These are phyloP conservation scores for Falco naumanni DNA, from an alignment of 2,797 vertebrate genomes.

Conservation along the genomic window DNA sequence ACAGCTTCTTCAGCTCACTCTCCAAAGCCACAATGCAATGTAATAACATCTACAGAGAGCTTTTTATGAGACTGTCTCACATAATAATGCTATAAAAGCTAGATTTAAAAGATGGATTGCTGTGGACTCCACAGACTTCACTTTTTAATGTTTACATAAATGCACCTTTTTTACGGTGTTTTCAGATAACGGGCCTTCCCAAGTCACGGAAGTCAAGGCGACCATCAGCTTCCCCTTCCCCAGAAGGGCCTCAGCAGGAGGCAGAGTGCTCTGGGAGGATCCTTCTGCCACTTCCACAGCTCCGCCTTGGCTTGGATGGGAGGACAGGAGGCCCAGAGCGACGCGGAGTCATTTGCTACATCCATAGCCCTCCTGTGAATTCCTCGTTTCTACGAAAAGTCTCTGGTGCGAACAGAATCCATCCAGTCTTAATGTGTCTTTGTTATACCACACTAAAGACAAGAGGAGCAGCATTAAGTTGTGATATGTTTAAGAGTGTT, in stretches of 20 bases:
- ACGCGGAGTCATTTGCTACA: background rate
- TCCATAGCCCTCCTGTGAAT: background rate
- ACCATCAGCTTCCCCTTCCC: background rate
- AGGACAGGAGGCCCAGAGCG: background rate
- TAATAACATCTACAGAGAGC: conserved; percentile 77
- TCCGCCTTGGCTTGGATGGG: background rate
- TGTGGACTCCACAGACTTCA: conserved; percentile 65
- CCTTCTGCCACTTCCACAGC: background rate
- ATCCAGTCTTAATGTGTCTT: background rate
- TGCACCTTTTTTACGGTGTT: background rate
- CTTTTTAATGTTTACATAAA: conserved; percentile 78
- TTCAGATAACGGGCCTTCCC: background rate
- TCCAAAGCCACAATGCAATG: conserved; percentile 44
- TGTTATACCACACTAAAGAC: background rate
- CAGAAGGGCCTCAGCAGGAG: background rate
- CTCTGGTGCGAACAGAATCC: background rate
- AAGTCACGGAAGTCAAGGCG: background rate
- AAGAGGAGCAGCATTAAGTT: background rate
- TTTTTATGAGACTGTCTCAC: conserved; percentile 69
- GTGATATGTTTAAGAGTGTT: background rate
- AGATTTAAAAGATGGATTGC: conserved; percentile 73
- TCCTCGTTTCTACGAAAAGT: background rate
- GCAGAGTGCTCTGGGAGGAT: background rate
- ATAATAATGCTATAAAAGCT: conserved; percentile 70
- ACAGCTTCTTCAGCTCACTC: conserved; percentile 61